Conservation (phyloP, 2,888 invertebrate species). For the Cosmia pyralina region DNA sequence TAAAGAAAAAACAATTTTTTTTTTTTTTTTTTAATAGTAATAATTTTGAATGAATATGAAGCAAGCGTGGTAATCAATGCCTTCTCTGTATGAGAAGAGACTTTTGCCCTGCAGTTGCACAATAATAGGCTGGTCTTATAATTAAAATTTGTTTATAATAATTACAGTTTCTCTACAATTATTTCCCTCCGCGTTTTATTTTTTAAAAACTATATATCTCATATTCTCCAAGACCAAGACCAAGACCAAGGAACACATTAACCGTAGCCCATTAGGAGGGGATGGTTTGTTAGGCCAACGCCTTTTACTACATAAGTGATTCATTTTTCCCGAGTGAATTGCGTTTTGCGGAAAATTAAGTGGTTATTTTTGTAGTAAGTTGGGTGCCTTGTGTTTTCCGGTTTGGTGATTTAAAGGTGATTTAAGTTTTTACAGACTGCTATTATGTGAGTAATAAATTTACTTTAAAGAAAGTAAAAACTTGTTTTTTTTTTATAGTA, state of each 20-base stretch:
- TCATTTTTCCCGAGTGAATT: conserved; percentile 58
- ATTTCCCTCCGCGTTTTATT: not conserved
- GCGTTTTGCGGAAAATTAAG: conserved; percentile 43
- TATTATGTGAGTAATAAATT: too few relatives aligned
- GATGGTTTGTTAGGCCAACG: conserved; percentile 50
- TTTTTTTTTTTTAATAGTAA: too few relatives aligned
- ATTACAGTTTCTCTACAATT: not conserved
- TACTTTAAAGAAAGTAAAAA: too few relatives aligned
- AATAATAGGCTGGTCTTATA: too few relatives aligned
- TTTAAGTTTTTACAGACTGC: not conserved
- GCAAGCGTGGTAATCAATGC: too few relatives aligned
- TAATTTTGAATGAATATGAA: too few relatives aligned
- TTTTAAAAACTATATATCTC: conserved; percentile 29
- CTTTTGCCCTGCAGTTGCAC: too few relatives aligned
- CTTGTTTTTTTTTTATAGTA: too few relatives aligned
- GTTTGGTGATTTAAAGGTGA: too few relatives aligned
- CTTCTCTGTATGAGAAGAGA: too few relatives aligned
- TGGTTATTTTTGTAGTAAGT: conserved; percentile 9
- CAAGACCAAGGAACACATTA: conserved; percentile 42
- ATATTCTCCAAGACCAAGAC: conserved; percentile 28
- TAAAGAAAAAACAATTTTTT: too few relatives aligned
- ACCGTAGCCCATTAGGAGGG: conserved; percentile 43
- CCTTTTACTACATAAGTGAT: conserved; percentile 46
- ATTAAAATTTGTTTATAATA: too few relatives aligned
- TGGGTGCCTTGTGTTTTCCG: conserved; percentile 9